These are phyloP conservation scores for Gallinago stenura DNA, from an alignment of 2,797 vertebrate genomes.

Conservation along the genomic window DNA sequence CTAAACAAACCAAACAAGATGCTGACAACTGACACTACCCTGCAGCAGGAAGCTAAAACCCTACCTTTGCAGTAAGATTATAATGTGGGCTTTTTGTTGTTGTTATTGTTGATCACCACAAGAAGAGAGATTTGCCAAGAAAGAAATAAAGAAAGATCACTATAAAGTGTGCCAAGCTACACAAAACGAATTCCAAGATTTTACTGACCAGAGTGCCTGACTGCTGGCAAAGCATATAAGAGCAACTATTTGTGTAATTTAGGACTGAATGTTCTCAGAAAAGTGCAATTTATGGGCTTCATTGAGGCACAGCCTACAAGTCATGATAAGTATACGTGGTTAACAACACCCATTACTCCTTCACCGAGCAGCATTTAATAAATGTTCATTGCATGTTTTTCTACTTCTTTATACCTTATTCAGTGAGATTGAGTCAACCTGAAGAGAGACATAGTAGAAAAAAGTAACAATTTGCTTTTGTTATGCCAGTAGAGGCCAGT, in stretches of 20 bases:
- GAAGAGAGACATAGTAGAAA: neutral
- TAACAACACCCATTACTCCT: neutral
- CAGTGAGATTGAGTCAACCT: neutral
- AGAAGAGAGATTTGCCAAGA: neutral
- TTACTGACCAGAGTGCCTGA: neutral
- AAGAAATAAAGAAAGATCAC: neutral
- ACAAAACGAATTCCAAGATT: slow-evolving; percentile 9
- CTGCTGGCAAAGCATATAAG: neutral
- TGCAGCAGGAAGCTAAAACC: neutral
- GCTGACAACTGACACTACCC: slow-evolving; percentile 9
- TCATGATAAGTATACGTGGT: neutral
- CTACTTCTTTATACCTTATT: neutral
- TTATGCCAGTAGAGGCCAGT: neutral
- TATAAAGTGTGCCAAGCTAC: neutral
- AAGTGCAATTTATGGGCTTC: neutral
- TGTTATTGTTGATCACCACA: neutral
- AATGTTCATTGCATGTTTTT: neutral
- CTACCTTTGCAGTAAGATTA: slow-evolving; percentile 6
- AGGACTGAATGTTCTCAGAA: neutral
- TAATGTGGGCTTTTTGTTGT: neutral
- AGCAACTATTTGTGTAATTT: slow-evolving; percentile 4
- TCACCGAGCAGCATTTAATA: neutral
- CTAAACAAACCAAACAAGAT: slow-evolving; percentile 49
- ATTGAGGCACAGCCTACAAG: neutral
- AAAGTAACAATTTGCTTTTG: neutral